A percentile compares a stretch with the other conserved stretches of the same genome.
phyloP scores from a whole-genome alignment of 2,797 vertebrate genomes.

The Sitta carolinensis region DNA sequence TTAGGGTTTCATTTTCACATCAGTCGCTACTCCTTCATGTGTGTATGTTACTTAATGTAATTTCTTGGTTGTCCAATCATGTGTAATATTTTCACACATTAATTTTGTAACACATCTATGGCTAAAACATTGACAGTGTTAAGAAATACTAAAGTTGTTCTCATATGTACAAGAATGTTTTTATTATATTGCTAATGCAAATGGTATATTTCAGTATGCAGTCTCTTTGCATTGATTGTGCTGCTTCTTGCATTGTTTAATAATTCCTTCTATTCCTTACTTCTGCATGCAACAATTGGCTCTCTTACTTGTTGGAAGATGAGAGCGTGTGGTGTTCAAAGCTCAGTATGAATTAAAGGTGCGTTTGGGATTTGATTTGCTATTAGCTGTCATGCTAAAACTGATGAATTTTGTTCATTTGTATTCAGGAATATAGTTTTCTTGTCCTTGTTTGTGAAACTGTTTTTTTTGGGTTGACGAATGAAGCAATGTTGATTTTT shows the following conservation, averaged over 20 bases:
- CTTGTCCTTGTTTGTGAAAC: neutral
- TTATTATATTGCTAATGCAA: neutral
- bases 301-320: slow-evolving; percentile 69
- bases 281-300: slow-evolving; percentile 66
- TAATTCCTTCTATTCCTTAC: slow-evolving; percentile 67
- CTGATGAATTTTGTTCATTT: neutral
- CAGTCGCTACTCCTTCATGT: neutral
- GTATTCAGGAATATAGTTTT: neutral
- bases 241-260: slow-evolving; percentile 41
- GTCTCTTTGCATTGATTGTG: slow-evolving; percentile 28
- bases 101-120: neutral
- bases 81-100: neutral
- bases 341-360: slow-evolving; percentile 69
- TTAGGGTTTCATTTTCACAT: neutral
- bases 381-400: slow-evolving; percentile 13
- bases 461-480: neutral
- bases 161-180: neutral
- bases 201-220: slow-evolving; percentile 5
- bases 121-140: neutral
- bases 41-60: neutral
- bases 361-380: slow-evolving; percentile 61
- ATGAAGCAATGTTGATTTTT: neutral
- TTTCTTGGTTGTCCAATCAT: neutral
- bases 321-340: slow-evolving; percentile 66
- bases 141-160: neutral